Evolutionary conservation across 2,113 vertebrate species (phyloP).

Genomic region (Anseranas semipalmata): DNA sequence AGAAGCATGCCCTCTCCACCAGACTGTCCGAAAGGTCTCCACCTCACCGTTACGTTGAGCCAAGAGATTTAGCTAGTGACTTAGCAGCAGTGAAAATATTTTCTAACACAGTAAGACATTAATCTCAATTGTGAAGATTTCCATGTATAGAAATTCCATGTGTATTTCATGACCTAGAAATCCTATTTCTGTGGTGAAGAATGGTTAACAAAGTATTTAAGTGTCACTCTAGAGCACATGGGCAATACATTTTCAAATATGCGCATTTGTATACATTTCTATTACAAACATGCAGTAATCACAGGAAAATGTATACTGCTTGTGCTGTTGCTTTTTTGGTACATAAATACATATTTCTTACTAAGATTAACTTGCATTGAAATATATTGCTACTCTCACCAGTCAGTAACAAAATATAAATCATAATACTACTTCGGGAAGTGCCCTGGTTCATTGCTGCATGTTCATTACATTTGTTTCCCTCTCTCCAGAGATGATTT

Average conservation of each 20-base stretch:
- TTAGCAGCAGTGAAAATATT: neutral
- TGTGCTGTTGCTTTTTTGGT: neutral
- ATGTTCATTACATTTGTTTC: neutral
- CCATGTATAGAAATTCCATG: neutral
- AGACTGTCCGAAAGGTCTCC: neutral
- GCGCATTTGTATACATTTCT: neutral
- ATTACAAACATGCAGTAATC: neutral
- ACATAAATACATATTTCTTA: neutral
- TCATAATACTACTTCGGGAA: neutral
- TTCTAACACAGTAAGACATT: neutral
- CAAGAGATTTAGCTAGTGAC: neutral
- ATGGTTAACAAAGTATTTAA: neutral
- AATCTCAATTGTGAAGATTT: neutral
- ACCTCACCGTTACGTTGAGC: neutral
- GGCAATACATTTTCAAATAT: neutral
- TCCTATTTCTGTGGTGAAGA: neutral
- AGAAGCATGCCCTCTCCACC: neutral
- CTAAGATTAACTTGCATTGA: neutral
- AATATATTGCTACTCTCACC: neutral
- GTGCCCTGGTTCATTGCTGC: rapidly evolving
- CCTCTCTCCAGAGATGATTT: neutral
- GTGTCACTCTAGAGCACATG: neutral
- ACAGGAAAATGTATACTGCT: neutral
- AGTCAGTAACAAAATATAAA: neutral
- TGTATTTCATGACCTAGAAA: neutral